A percentile compares a stretch with the other conserved stretches of the same genome.
Conservation (phyloP, 2,888 invertebrate species). For the Siphonodentalium dalli region DNA sequence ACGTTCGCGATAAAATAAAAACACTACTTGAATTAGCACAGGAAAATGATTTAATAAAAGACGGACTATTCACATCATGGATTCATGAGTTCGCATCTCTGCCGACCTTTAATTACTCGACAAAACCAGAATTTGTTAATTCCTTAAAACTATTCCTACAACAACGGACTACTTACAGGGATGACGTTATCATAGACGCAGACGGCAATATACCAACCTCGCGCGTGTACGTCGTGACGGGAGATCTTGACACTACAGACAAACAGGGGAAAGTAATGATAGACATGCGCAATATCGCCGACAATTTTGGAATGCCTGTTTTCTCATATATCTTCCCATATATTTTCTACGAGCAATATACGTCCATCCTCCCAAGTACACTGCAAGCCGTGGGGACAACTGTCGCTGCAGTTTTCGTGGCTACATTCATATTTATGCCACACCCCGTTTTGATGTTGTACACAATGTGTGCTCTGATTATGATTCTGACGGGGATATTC, state of each 20-base stretch:
- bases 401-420: conserved; percentile 42
- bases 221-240: conserved; percentile 85
- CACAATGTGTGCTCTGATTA: conserved; percentile 39
- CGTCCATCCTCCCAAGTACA: conserved; percentile 45
- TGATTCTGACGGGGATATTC: conserved; percentile 48
- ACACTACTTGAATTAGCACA: too few relatives aligned
- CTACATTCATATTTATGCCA: conserved; percentile 49
- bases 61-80: too few relatives aligned
- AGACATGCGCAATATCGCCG: conserved; percentile 36
- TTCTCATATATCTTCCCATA: conserved; percentile 40
- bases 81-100: too few relatives aligned
- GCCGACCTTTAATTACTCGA: too few relatives aligned
- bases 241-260: conserved; percentile 82
- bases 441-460: conserved; percentile 42
- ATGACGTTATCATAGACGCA: conserved; percentile 35
- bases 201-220: conserved; percentile 76
- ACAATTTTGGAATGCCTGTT: conserved; percentile 31
- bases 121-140: conserved; percentile 9
- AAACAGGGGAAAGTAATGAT: conserved; percentile 44
- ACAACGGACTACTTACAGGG: conserved; percentile 18
- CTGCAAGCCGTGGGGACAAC: conserved; percentile 47
- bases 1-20: too few relatives aligned
- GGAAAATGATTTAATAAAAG: too few relatives aligned
- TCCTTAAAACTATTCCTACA: conserved; percentile 13
- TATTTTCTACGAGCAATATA: conserved; percentile 52